These are phyloP conservation scores for Furnarius figulus DNA, from an alignment of 2,113 vertebrate genomes.

Conservation along the genomic window DNA sequence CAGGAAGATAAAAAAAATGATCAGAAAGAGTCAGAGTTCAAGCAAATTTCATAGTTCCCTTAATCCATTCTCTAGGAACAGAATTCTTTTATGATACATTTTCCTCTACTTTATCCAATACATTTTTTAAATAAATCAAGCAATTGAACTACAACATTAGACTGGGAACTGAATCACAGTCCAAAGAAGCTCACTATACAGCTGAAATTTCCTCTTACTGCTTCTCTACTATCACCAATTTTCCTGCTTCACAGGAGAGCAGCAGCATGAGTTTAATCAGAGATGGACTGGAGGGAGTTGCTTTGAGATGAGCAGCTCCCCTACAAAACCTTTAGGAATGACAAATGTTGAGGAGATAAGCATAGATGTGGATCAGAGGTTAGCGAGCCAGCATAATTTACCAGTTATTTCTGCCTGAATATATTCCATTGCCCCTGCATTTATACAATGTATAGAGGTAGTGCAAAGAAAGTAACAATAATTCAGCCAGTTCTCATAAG, in stretches of 20 bases:
- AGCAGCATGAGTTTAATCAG: background rate
- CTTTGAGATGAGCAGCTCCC: background rate
- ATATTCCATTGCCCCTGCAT: background rate
- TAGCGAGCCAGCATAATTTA: background rate
- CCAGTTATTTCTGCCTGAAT: background rate
- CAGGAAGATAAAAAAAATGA: background rate
- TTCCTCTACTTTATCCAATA: background rate
- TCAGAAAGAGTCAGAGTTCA: background rate
- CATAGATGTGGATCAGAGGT: background rate
- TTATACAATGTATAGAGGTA: background rate
- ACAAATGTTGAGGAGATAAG: background rate
- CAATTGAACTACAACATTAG: background rate
- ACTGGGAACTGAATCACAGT: background rate
- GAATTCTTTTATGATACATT: background rate
- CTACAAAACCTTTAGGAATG: background rate
- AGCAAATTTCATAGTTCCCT: background rate
- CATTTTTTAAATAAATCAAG: background rate
- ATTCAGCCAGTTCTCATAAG: background rate
- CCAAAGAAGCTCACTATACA: background rate
- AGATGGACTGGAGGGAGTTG: background rate
- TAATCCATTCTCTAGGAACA: background rate
- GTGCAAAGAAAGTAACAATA: background rate
- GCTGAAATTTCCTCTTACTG: background rate
- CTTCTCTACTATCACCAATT: background rate
- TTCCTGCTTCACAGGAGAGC: accelerated